These are phyloP conservation scores for Eutrigla gurnardus DNA, from an alignment of 2,797 vertebrate genomes.

Conservation along the genomic window DNA sequence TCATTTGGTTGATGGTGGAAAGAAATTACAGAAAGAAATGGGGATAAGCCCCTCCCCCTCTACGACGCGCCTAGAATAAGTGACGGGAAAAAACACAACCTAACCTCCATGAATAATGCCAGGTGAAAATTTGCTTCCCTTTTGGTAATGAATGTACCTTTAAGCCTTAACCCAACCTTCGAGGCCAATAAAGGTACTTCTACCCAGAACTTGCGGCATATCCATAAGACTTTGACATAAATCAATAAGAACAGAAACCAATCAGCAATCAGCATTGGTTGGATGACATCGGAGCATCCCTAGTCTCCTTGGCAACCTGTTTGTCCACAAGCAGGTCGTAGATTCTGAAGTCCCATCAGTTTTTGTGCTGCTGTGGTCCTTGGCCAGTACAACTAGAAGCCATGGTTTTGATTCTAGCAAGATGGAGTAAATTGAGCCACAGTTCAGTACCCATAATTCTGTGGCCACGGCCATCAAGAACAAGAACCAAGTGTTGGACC, in stretches of 20 bases:
- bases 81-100: too few relatives aligned
- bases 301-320: slow-evolving; percentile 55
- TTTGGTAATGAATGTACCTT: too few relatives aligned
- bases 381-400: slow-evolving; percentile 30
- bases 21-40: too few relatives aligned
- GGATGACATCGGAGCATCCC: slow-evolving; percentile 65
- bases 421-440: slow-evolving; percentile 21
- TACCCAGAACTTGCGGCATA: background rate
- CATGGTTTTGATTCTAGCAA: slow-evolving; percentile 39
- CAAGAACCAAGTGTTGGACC: slow-evolving; percentile 25
- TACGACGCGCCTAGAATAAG: too few relatives aligned
- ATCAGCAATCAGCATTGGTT: slow-evolving; percentile 7
- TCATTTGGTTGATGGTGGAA: too few relatives aligned
- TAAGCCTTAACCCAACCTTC: background rate
- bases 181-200: background rate
- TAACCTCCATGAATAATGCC: too few relatives aligned
- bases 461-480: slow-evolving; percentile 9
- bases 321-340: slow-evolving; percentile 46
- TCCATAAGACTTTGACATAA: background rate
- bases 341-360: slow-evolving; percentile 50
- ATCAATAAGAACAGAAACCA: slow-evolving; percentile 9
- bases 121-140: too few relatives aligned
- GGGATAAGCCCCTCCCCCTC: too few relatives aligned
- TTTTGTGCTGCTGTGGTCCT: slow-evolving; percentile 71
- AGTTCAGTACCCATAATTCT: slow-evolving; percentile 17